phyloP scores from a whole-genome alignment of 2,113 vertebrate species.

The Elanoides forficatus region DNA sequence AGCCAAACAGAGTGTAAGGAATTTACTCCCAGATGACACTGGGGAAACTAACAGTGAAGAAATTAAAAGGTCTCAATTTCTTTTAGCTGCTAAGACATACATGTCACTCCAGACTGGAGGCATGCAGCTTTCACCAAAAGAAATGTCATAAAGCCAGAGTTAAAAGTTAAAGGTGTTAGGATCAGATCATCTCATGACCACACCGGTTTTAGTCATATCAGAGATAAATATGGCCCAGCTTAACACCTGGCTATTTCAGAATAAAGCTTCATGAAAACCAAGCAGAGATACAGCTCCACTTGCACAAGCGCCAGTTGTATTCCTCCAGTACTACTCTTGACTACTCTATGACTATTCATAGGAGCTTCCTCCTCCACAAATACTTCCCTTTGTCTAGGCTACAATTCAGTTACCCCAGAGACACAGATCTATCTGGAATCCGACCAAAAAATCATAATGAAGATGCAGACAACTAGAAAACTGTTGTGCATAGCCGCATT shows the following conservation, averaged over 20 bases:
- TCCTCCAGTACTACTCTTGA: background rate
- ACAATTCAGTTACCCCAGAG: background rate
- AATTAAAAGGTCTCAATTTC: background rate
- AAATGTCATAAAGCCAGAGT: background rate
- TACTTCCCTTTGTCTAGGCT: background rate
- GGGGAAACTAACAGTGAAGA: background rate
- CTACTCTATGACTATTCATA: background rate
- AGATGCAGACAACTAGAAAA: background rate
- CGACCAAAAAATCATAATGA: background rate
- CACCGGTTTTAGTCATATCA: background rate
- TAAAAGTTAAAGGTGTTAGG: background rate
- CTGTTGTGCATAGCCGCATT: background rate
- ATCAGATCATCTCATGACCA: background rate
- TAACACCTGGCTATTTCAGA: background rate
- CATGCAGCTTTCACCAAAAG: background rate
- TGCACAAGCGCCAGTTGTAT: fast-evolving
- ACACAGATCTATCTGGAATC: background rate
- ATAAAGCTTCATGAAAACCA: background rate
- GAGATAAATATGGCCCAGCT: background rate
- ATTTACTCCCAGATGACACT: background rate
- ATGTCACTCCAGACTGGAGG: background rate
- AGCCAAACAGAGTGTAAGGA: background rate
- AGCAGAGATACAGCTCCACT: background rate
- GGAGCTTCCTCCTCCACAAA: background rate
- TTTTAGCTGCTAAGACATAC: background rate